Conservation (phyloP, 2,113 vertebrate genomes). For the Murina feae region DNA sequence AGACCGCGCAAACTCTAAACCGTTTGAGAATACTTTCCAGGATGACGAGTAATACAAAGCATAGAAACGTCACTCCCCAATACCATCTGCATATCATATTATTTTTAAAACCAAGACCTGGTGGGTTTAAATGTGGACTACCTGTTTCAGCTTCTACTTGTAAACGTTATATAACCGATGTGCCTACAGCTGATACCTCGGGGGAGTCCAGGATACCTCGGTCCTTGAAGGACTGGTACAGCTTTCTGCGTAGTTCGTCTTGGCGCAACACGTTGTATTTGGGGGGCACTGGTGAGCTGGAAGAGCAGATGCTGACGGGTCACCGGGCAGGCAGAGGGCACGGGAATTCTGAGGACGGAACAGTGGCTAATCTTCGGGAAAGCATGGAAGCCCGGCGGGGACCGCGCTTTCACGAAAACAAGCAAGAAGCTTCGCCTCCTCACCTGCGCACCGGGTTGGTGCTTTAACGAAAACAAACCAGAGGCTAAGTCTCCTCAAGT, state of each 20-base stretch:
- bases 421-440: too few species aligned
- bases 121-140: neutral
- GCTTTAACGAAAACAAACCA: neutral
- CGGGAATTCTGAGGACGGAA: neutral
- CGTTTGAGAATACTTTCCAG: neutral
- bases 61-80: neutral
- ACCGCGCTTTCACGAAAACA: too few species aligned
- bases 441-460: too few species aligned
- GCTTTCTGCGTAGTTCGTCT: slow-evolving; percentile 90
- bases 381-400: neutral
- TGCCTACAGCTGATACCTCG: slow-evolving; percentile 81
- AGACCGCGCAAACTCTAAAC: neutral
- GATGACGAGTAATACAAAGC: neutral
- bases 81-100: neutral
- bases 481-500: neutral
- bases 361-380: neutral
- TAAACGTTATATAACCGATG: neutral
- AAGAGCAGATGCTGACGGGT: neutral
- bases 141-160: neutral
- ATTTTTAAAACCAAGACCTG: neutral
- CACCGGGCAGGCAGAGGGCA: neutral
- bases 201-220: slow-evolving; percentile 90
- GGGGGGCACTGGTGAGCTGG: slow-evolving; percentile 78
- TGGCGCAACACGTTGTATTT: slow-evolving; percentile 81
- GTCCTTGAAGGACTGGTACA: slow-evolving; percentile 92